Evolutionary conservation across 2,797 vertebrate genomes (phyloP).

Genomic region (Chanos chanos): DNA sequence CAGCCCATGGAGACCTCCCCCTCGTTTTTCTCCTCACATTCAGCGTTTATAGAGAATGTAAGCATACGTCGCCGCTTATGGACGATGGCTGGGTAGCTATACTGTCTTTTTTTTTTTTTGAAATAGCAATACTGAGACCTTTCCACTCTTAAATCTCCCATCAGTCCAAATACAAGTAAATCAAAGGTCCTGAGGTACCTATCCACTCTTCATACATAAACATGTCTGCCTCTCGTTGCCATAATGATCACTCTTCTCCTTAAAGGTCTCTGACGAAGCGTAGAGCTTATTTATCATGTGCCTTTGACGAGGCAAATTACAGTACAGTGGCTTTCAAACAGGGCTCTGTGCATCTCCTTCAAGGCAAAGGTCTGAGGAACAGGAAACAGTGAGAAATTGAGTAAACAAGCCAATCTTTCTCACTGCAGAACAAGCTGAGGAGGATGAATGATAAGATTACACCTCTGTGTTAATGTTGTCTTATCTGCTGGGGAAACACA

Average conservation of each 20-base stretch:
- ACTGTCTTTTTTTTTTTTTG: no score
- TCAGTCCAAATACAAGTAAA: neutral
- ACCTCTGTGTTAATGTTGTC: slow-evolving; percentile 43
- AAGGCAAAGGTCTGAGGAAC: neutral
- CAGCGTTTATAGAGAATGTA: neutral
- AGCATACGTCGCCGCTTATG: no score
- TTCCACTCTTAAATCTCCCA: slow-evolving; percentile 18
- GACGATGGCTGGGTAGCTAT: no score
- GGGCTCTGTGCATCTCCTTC: slow-evolving; percentile 19
- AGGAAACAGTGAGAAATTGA: slow-evolving; percentile 26
- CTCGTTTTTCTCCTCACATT: neutral
- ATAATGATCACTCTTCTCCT: neutral
- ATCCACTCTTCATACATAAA: neutral
- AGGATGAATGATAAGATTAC: slow-evolving; percentile 32
- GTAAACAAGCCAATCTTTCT: slow-evolving; percentile 30
- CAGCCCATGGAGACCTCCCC: slow-evolving; percentile 25
- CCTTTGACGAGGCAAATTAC: neutral
- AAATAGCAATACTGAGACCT: no score
- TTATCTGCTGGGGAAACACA: slow-evolving; percentile 65
- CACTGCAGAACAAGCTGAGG: slow-evolving; percentile 24
- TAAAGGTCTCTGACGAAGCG: neutral
- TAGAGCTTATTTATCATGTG: neutral
- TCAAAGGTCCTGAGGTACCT: neutral
- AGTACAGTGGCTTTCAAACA: neutral
- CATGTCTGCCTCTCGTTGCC: neutral